phyloP scores from a whole-genome alignment of 1,140 invertebrate genomes.

The Cylas formicarius region DNA sequence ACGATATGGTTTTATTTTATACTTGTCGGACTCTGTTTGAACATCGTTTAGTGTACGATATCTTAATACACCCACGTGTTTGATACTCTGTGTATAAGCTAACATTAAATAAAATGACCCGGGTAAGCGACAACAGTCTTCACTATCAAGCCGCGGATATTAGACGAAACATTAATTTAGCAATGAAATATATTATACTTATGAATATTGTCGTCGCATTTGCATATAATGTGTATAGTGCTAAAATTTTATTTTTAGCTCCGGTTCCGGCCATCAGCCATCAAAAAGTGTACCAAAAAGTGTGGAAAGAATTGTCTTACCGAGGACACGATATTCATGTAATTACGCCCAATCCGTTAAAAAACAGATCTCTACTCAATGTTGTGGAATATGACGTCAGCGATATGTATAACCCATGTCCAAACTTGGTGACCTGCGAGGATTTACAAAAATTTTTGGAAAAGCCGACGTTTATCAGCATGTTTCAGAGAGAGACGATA shows the following conservation, averaged over 20 bases:
- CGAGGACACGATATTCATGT: slow-evolving; percentile 22
- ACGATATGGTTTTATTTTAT: too few relatives aligned
- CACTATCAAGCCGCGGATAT: too few relatives aligned
- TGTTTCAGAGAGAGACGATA: slow-evolving; percentile 13
- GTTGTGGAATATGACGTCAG: slow-evolving; percentile 21
- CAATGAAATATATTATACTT: too few relatives aligned
- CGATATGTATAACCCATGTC: slow-evolving; percentile 7
- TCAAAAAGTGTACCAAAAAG: slow-evolving; percentile 44
- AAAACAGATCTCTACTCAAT: slow-evolving; percentile 6
- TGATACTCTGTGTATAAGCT: too few relatives aligned
- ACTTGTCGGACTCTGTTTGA: too few relatives aligned
- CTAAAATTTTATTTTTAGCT: slow-evolving; percentile 46
- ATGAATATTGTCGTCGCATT: too few relatives aligned
- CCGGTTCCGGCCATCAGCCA: slow-evolving; percentile 48
- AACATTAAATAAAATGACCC: too few relatives aligned
- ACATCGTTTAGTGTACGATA: too few relatives aligned
- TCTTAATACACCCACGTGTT: too few relatives aligned
- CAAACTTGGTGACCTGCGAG: neutral
- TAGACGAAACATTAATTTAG: too few relatives aligned
- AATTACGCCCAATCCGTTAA: slow-evolving; percentile 13
- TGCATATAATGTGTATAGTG: too few relatives aligned
- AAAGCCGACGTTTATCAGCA: slow-evolving; percentile 17
- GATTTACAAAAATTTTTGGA: slow-evolving; percentile 6
- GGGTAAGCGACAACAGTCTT: too few relatives aligned
- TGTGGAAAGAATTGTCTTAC: slow-evolving; percentile 29